A percentile compares a stretch with the other conserved stretches of the same genome.
These are phyloP conservation scores for Tortrix viridana DNA, from an alignment of 2,888 invertebrate species.

Conservation along the genomic window DNA sequence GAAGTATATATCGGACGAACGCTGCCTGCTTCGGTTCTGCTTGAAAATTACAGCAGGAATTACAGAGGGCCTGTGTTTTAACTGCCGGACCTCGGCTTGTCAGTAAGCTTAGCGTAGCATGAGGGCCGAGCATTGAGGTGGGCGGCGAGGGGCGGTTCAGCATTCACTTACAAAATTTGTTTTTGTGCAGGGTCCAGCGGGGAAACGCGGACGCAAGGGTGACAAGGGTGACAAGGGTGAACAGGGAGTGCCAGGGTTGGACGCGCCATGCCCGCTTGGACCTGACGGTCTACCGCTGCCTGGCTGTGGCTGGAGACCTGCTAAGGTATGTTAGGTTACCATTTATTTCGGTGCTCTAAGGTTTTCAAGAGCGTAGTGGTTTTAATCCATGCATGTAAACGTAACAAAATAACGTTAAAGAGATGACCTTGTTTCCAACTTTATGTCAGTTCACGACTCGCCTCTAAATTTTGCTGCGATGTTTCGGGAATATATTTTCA, in stretches of 20 bases:
- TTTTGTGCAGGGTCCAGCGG: slow-evolving; percentile 89
- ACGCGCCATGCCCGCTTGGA: slow-evolving; percentile 99
- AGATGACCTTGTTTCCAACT: not conserved
- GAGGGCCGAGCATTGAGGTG: not conserved
- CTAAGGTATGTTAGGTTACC: slow-evolving; percentile 85
- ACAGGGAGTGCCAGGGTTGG: slow-evolving; percentile 98
- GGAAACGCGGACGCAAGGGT: slow-evolving; percentile 96
- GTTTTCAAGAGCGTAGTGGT: too few relatives aligned
- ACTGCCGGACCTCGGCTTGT: not conserved
- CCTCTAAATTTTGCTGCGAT: not conserved
- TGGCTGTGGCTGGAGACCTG: slow-evolving; percentile 97
- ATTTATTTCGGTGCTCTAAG: too few relatives aligned
- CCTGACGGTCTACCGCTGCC: slow-evolving; percentile 97
- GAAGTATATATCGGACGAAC: not conserved
- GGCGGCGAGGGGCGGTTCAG: not conserved
- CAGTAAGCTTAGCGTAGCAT: not conserved
- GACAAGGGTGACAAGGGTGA: slow-evolving; percentile 97
- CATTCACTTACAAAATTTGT: slow-evolving; percentile 27
- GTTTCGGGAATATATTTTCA: too few relatives aligned
- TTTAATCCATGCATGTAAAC: too few relatives aligned
- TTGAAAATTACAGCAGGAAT: too few relatives aligned
- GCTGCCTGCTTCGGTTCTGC: slow-evolving; percentile 16
- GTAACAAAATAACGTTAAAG: not conserved
- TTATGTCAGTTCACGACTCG: not conserved
- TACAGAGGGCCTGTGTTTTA: too few relatives aligned